phyloP scores from a whole-genome alignment of 2,797 vertebrate species.

The Acanthiza pusilla region DNA sequence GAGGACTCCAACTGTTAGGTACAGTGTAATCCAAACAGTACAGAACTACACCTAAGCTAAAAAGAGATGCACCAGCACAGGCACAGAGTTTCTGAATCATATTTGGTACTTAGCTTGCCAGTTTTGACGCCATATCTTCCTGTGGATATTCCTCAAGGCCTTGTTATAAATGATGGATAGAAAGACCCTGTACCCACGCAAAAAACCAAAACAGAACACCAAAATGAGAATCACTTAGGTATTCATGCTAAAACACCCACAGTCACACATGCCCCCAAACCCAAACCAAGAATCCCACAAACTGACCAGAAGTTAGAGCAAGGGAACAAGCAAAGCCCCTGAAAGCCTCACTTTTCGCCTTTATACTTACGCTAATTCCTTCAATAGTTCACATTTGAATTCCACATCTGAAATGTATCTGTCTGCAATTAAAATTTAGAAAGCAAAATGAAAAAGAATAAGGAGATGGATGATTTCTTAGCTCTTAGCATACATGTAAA shows the following conservation, averaged over 20 bases:
- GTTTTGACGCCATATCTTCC: not conserved
- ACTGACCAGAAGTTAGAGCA: not conserved
- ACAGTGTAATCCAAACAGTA: not conserved
- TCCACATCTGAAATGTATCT: not conserved
- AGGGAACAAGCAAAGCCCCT: accelerated
- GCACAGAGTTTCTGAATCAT: not conserved
- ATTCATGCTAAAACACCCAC: not conserved
- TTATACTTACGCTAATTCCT: not conserved
- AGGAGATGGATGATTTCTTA: not conserved
- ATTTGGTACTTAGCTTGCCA: not conserved
- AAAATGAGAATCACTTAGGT: not conserved
- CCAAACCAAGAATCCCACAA: not conserved
- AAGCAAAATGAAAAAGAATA: not conserved
- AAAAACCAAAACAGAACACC: not conserved
- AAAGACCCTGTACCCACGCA: not conserved
- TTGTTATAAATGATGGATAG: not conserved
- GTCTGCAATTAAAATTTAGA: not conserved
- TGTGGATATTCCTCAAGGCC: not conserved
- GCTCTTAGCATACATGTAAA: not conserved
- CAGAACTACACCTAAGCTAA: not conserved
- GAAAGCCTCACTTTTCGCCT: not conserved
- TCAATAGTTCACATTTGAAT: not conserved
- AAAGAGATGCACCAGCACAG: not conserved
- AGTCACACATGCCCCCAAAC: too few relatives aligned
- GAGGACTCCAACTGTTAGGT: not conserved